These are phyloP conservation scores for Heliconius cydno DNA, from an alignment of 2,888 invertebrate species.

Conservation along the genomic window DNA sequence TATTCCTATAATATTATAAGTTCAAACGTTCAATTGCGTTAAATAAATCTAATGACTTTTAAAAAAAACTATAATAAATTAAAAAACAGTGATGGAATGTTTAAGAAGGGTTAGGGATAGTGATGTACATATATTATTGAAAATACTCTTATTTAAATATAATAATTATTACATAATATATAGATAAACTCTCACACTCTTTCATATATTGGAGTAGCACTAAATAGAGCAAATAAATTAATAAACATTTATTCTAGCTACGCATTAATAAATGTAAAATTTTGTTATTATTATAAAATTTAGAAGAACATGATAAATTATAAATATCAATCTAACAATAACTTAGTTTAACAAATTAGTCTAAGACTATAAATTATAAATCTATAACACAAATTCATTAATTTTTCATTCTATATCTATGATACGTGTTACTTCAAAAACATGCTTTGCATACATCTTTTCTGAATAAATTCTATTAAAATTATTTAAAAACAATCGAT, in stretches of 20 bases:
- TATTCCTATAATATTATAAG: conserved; percentile 12
- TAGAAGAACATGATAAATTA: conserved; percentile 5
- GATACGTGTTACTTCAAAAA: conserved; percentile 33
- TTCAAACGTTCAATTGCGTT: conserved; percentile 11
- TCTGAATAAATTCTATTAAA: conserved; percentile 28
- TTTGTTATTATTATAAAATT: not conserved
- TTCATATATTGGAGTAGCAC: conserved; percentile 65
- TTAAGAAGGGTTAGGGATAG: conserved; percentile 54
- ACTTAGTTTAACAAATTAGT: conserved; percentile 38
- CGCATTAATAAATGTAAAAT: conserved; percentile 16
- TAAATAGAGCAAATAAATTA: conserved; percentile 50
- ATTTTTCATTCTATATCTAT: conserved; percentile 30
- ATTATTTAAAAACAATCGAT: conserved; percentile 21
- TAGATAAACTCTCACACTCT: conserved; percentile 63
- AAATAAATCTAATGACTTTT: conserved; percentile 35
- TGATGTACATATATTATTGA: conserved; percentile 62
- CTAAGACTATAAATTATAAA: conserved; percentile 41
- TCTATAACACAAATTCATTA: conserved; percentile 29
- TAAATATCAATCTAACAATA: conserved; percentile 1
- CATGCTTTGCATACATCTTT: conserved; percentile 39
- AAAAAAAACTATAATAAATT: conserved; percentile 42
- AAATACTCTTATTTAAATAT: conserved; percentile 60
- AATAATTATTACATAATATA: conserved; percentile 50
- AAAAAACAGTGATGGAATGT: conserved; percentile 67
- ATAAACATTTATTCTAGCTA: conserved; percentile 18